Evolutionary conservation across 2,797 vertebrate species (phyloP).

Genomic region (Tympanoctomys barrerae): DNA sequence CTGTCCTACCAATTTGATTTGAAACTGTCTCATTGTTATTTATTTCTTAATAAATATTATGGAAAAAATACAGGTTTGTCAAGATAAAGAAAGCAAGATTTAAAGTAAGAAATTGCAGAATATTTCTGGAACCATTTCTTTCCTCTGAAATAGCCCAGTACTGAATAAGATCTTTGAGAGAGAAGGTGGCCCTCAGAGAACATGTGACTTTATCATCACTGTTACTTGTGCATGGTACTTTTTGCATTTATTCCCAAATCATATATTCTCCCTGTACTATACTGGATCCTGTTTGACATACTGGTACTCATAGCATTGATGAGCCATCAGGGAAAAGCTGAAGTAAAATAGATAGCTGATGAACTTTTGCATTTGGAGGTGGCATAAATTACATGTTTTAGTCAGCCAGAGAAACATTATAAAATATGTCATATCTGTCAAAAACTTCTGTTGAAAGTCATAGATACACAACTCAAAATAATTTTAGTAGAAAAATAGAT

Average conservation of each 20-base stretch:
- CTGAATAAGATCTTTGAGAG: constrained; percentile 39
- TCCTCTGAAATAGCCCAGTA: constrained; percentile 28
- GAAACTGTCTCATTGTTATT: too few species aligned
- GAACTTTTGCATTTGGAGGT: constrained; percentile 24
- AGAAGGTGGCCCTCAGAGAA: constrained; percentile 40
- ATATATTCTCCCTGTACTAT: constrained; percentile 39
- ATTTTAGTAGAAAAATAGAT: constrained; percentile 17
- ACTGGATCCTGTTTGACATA: constrained; percentile 34
- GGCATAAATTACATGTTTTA: constrained; percentile 57
- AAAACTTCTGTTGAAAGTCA: constrained; percentile 30
- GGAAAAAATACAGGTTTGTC: background rate
- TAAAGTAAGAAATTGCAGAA: constrained; percentile 52
- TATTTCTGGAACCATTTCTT: constrained; percentile 22
- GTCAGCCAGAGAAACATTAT: background rate
- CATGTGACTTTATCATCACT: constrained; percentile 58
- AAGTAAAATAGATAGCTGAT: constrained; percentile 57
- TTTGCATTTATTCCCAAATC: constrained; percentile 2
- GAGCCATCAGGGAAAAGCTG: constrained; percentile 15
- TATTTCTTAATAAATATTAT: too few species aligned
- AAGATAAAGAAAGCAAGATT: constrained; percentile 41
- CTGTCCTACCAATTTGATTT: too few species aligned
- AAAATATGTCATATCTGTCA: constrained; percentile 40
- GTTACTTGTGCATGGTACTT: constrained; percentile 45
- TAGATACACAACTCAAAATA: constrained; percentile 51
- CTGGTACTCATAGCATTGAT: background rate